These are phyloP conservation scores for Rhyacophila evoluta DNA, from an alignment of 2,888 invertebrate species.

Conservation along the genomic window DNA sequence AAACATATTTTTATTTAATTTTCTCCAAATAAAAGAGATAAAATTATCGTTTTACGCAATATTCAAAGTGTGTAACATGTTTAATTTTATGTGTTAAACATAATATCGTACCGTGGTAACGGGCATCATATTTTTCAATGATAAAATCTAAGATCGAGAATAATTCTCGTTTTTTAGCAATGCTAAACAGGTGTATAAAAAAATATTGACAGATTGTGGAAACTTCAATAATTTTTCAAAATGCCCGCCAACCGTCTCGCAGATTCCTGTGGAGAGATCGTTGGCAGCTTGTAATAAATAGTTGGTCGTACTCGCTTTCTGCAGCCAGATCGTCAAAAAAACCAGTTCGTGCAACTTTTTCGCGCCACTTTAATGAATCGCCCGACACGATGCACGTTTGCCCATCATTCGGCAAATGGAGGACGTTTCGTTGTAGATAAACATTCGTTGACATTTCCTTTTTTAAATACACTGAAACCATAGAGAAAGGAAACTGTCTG, in stretches of 20 bases:
- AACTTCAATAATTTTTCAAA: constrained; percentile 5
- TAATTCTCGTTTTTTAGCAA: not conserved
- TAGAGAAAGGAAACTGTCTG: not conserved
- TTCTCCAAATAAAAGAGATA: no score
- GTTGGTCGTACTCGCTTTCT: not conserved
- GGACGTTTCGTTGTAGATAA: not conserved
- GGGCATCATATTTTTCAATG: no score
- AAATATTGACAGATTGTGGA: not conserved
- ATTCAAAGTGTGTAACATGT: no score
- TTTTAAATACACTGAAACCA: not conserved
- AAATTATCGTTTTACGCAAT: no score
- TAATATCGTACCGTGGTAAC: no score
- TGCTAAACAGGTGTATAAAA: not conserved
- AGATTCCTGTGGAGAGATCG: constrained; percentile 8
- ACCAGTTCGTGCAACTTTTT: constrained; percentile 13
- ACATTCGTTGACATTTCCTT: not conserved
- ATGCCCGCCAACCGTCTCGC: not conserved
- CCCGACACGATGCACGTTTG: not conserved
- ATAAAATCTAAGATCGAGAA: no score
- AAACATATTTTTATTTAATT: no score
- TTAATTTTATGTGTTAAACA: no score
- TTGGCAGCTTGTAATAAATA: not conserved
- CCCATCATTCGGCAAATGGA: constrained; percentile 15
- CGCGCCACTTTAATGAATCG: constrained; percentile 22
- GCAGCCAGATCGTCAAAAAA: constrained; percentile 2